A percentile compares a stretch with the other conserved stretches of the same genome.
These are phyloP conservation scores for Gymnodraco acuticeps DNA, from an alignment of 2,797 vertebrate species.

Conservation along the genomic window DNA sequence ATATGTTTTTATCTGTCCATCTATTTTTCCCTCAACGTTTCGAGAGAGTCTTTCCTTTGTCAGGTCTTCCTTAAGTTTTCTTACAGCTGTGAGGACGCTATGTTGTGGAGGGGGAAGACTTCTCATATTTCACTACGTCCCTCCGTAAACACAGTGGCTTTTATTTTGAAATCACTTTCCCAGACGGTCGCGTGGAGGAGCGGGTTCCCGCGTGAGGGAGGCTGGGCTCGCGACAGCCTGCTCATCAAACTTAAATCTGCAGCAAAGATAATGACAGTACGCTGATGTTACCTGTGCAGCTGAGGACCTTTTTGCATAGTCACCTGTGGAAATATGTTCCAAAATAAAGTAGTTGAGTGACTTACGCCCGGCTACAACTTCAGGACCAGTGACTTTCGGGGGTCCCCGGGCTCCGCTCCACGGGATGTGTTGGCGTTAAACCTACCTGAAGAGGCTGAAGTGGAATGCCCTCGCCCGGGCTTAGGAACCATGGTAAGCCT, in stretches of 20 bases:
- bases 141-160: conserved; percentile 27
- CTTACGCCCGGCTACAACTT: conserved; percentile 42
- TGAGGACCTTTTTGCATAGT: fast-evolving
- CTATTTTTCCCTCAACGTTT: background rate
- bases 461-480: conserved; percentile 36
- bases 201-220: conserved; percentile 8
- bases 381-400: conserved; percentile 59
- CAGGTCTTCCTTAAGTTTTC: background rate
- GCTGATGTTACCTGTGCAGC: background rate
- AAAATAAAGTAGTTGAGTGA: background rate
- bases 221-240: background rate
- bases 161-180: conserved; percentile 58
- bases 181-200: conserved; percentile 28
- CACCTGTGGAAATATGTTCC: background rate
- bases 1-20: no score
- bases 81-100: conserved; percentile 9
- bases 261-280: background rate
- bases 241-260: background rate
- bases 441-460: background rate
- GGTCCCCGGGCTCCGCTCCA: background rate
- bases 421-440: conserved; percentile 22
- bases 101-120: conserved; percentile 3
- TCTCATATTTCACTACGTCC: conserved; percentile 53
- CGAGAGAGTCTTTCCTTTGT: background rate
- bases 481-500: conserved; percentile 65